These are phyloP conservation scores for Mus spretus DNA, from an alignment of 2,797 vertebrate species.

Conservation along the genomic window DNA sequence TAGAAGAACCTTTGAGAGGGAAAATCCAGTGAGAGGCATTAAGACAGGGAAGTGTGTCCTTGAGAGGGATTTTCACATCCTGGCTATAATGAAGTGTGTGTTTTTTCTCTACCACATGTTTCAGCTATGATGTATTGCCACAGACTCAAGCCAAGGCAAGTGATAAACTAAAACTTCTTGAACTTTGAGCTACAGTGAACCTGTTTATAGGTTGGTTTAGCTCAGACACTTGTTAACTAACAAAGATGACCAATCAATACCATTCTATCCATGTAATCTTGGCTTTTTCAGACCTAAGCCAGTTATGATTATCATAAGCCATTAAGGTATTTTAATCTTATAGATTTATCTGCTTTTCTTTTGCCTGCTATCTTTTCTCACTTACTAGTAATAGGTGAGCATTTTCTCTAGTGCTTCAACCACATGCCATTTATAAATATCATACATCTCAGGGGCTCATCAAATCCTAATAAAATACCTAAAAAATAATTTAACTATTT, in stretches of 20 bases:
- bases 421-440: background rate
- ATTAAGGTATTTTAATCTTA: background rate
- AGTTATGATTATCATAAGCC: background rate
- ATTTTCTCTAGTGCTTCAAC: constrained; percentile 20
- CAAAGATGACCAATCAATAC: background rate
- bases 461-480: background rate
- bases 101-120: background rate
- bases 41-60: background rate
- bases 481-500: constrained; percentile 7
- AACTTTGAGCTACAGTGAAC: background rate
- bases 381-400: background rate
- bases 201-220: background rate
- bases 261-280: background rate
- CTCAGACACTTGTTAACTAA: background rate
- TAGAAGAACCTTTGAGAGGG: background rate
- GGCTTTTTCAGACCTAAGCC: background rate
- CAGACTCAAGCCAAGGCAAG: background rate
- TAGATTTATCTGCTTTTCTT: background rate
- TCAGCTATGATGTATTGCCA: background rate
- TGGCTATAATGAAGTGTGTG: background rate
- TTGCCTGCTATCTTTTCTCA: background rate
- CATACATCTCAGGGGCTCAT: background rate
- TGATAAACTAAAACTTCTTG: background rate
- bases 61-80: background rate
- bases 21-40: too few species aligned